Evolutionary conservation across 2,888 invertebrate species (phyloP).

Genomic region (Rotaria macrura): DNA sequence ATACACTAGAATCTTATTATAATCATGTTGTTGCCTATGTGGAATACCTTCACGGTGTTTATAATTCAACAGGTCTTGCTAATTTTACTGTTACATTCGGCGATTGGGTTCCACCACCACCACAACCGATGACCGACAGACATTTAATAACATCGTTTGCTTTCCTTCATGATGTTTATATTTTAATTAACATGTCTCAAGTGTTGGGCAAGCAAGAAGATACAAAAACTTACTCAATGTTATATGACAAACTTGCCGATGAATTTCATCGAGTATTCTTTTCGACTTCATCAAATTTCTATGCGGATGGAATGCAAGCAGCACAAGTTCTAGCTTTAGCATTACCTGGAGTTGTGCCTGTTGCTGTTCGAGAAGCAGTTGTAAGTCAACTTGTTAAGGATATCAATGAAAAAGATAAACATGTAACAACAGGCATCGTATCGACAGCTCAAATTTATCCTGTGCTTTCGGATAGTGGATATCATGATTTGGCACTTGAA

Average conservation of each 20-base stretch:
- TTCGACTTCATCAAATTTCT: background rate
- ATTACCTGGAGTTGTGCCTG: background rate
- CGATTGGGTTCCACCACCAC: slow-evolving; percentile 14
- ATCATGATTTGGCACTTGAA: slow-evolving; percentile 18
- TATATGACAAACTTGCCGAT: background rate
- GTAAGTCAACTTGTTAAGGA: background rate
- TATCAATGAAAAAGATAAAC: background rate
- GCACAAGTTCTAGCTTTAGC: background rate
- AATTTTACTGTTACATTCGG: background rate
- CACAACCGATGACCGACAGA: background rate
- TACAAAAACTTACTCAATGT: background rate
- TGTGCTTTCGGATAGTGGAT: background rate
- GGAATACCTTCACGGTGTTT: background rate
- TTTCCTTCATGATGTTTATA: slow-evolving; percentile 1
- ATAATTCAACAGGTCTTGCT: background rate
- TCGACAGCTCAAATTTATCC: background rate
- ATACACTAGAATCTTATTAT: background rate
- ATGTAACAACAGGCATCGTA: slow-evolving; percentile 2
- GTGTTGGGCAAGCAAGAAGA: background rate
- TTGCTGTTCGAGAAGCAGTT: background rate
- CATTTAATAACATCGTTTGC: background rate
- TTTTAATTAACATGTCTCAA: background rate
- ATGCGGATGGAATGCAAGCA: slow-evolving; percentile 6
- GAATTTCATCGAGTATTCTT: slow-evolving; percentile 6
- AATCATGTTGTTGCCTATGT: background rate